phyloP scores from a whole-genome alignment of 2,113 vertebrate species.

The Empidonax traillii region DNA sequence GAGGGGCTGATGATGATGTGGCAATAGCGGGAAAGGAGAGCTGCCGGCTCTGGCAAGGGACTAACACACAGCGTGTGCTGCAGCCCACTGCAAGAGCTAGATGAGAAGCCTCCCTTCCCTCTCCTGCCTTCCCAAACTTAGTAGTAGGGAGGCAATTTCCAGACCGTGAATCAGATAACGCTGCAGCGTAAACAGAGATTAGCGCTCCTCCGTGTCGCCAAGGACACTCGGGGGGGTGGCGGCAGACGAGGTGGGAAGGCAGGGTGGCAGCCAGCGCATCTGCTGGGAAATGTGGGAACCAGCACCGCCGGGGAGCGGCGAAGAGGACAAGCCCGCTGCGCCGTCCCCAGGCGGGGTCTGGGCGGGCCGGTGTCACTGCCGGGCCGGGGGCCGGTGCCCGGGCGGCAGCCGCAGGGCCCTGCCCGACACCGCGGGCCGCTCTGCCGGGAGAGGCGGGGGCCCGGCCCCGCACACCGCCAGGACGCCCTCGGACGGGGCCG shows the following conservation, averaged over 20 bases:
- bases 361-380: neutral
- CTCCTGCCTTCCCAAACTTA: neutral
- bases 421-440: neutral
- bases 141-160: neutral
- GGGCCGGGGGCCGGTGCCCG: neutral
- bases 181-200: neutral
- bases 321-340: too few relatives aligned
- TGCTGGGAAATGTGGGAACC: neutral
- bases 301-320: neutral
- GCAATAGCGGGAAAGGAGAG: conserved; percentile 6
- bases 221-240: neutral
- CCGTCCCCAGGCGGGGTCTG: rapidly evolving
- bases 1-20: conserved; percentile 71
- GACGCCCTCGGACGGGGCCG: too few relatives aligned
- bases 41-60: neutral
- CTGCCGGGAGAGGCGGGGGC: neutral
- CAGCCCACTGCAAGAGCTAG: neutral
- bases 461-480: neutral
- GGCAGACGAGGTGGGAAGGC: neutral
- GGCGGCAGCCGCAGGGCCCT: neutral
- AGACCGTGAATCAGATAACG: neutral
- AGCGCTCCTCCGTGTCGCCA: neutral
- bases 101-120: neutral
- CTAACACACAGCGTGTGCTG: neutral
- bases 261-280: neutral